phyloP scores from a whole-genome alignment of 2,113 vertebrate genomes.

The Boleophthalmus pectinirostris region DNA sequence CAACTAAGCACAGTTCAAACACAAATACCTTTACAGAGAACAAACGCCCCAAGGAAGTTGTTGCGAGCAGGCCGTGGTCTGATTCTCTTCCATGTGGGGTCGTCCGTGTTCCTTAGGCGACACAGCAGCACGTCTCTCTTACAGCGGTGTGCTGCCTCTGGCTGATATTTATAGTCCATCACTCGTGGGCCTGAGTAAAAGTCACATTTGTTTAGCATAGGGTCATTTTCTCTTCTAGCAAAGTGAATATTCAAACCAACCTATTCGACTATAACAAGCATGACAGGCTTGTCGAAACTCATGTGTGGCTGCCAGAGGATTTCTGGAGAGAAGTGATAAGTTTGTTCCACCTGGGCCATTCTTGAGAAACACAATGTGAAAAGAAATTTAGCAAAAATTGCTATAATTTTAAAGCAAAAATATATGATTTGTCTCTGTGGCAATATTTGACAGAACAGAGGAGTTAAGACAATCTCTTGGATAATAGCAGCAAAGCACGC shows the following conservation, averaged over 20 bases:
- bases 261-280: constrained; percentile 95
- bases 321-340: constrained; percentile 90
- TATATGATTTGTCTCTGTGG: neutral
- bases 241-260: constrained; percentile 55
- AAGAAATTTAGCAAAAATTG: neutral
- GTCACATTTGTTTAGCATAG: neutral
- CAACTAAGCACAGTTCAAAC: neutral
- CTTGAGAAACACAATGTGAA: constrained; percentile 55
- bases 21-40: constrained; percentile 92
- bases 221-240: neutral
- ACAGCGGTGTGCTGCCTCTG: constrained; percentile 94
- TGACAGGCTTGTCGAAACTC: constrained; percentile 96
- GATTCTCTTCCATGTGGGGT: constrained; percentile 94
- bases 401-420: neutral
- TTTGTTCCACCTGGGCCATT: constrained; percentile 81
- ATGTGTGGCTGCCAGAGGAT: constrained; percentile 91
- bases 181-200: constrained; percentile 83
- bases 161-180: constrained; percentile 93
- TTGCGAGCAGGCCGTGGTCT: constrained; percentile 92
- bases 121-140: constrained; percentile 91
- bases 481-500: neutral
- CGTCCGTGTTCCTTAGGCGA: constrained; percentile 84
- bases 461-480: neutral
- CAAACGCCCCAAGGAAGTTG: constrained; percentile 95
- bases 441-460: neutral